Base-by-base conservation (phyloP, 2,888 invertebrate genomes). In the Asteroscopus sphinx region DNA sequence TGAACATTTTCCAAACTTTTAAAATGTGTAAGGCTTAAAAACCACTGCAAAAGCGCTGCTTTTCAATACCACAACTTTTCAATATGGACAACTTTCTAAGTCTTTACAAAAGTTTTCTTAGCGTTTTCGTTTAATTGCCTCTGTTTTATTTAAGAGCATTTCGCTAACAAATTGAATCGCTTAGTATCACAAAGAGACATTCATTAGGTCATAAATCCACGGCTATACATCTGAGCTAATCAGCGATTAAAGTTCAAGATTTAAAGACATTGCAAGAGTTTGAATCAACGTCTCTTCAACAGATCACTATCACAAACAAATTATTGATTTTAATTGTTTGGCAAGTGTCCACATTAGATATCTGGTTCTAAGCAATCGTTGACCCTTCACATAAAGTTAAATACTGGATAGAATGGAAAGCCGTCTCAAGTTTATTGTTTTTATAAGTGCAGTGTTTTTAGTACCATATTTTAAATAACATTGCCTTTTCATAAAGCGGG, bases 201-300 rank as follows among this genome's bases (percentile, higher is more conserved):
- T 72, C 47, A 62, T 75, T 73, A 59, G 52, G 52, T 37, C 40
- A 74, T 82, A 81, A 78, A 80, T 82, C 67, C 69, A 64, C 65
- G 39, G 36, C 41, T 47, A 39, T 59, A 70, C 60, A 77, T 79
- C 75, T 47, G 70, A 63, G 49, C 47, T 62, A 73, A 79, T 79
- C 77, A 76, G 79, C 79, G 76, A 81, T 83, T 79, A 80, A 74
- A 80, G 66, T 80, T 76, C 42, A 62, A 77, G 76, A 77, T 74
- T 77, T 70, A 74, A 59, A 62, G 47, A 56, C 51, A 65, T 61
- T 61, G 67, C 63, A 61, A 45, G 49, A 61, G 33, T 60, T 63
- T 48, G 46, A 63, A 65, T 61, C 49, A 56, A 28, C 36, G 16
- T 58, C 56, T 49, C 64, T 65, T 74, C 56, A 37, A 59, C 40